These are phyloP conservation scores for Hydrotaea diabolus DNA, from an alignment of 2,888 invertebrate species.

Conservation along the genomic window DNA sequence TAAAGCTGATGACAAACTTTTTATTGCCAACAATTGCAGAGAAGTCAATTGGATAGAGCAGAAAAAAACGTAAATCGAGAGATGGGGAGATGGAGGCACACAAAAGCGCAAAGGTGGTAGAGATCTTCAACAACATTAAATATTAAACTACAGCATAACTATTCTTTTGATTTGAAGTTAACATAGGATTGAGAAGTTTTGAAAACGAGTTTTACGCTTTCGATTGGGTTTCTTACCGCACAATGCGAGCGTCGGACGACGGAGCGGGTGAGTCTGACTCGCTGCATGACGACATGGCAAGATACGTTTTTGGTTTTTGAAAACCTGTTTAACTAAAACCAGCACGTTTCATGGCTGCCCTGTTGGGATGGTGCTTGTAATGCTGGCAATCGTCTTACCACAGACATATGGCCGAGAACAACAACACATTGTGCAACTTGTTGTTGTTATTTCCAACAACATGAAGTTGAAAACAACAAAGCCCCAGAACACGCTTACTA, in stretches of 20 bases:
- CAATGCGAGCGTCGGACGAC: neutral
- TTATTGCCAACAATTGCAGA: neutral
- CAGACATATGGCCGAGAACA: no score
- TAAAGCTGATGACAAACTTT: neutral
- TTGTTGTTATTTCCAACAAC: no score
- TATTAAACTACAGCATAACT: no score
- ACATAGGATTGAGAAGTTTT: neutral
- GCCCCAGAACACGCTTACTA: no score
- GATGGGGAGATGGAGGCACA: no score
- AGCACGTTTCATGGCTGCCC: neutral
- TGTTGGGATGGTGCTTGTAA: neutral
- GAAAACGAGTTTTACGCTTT: conserved; percentile 3
- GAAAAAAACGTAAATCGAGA: no score
- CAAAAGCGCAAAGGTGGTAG: no score
- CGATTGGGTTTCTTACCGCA: neutral
- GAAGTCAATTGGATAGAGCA: neutral
- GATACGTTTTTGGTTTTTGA: conserved; percentile 16
- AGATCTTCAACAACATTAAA: no score
- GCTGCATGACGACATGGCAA: neutral
- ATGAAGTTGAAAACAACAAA: no score
- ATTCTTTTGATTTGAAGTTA: no score
- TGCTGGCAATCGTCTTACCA: no score
- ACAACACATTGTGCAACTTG: no score
- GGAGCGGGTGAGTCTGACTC: neutral
- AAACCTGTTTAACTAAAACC: conserved; percentile 20